Conservation (phyloP, 2,888 invertebrate species). For the Lordiphosa fenestrarum region DNA sequence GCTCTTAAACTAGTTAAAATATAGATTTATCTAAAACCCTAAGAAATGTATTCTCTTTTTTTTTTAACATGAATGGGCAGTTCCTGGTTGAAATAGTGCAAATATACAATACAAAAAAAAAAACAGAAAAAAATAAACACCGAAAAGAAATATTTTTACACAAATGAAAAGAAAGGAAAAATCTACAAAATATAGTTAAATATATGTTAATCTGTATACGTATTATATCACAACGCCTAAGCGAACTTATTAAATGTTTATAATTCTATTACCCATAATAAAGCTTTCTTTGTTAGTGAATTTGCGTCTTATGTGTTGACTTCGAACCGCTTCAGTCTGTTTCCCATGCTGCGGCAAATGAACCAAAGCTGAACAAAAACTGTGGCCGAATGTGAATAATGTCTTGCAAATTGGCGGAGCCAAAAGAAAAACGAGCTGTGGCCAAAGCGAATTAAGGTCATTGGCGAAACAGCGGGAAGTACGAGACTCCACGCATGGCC, state of each 20-base stretch:
- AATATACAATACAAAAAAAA: conserved; percentile 43
- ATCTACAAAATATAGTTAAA: background rate
- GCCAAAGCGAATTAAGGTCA: conserved; percentile 68
- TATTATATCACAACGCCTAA: background rate
- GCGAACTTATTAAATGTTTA: conserved; percentile 21
- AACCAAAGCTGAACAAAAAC: conserved; percentile 16
- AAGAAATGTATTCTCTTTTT: conserved; percentile 1
- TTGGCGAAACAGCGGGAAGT: conserved; percentile 35
- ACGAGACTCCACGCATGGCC: conserved; percentile 39
- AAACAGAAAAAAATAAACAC: conserved; percentile 6
- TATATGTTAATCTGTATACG: conserved; percentile 6
- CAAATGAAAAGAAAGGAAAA: background rate
- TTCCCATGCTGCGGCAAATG: conserved; percentile 48
- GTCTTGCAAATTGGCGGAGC: conserved; percentile 60
- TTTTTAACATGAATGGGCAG: conserved; percentile 49
- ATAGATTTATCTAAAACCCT: background rate
- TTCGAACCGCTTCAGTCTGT: conserved; percentile 13
- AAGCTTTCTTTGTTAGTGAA: conserved; percentile 57
- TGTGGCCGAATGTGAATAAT: conserved; percentile 51
- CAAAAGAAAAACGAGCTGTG: conserved; percentile 64
- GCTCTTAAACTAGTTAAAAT: background rate
- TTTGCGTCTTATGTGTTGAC: conserved; percentile 11
- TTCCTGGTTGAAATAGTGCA: conserved; percentile 72
- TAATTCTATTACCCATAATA: conserved; percentile 39
- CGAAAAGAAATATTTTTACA: conserved; percentile 41